phyloP scores from a whole-genome alignment of 1,140 invertebrate genomes.

The Uloborus diversus region DNA sequence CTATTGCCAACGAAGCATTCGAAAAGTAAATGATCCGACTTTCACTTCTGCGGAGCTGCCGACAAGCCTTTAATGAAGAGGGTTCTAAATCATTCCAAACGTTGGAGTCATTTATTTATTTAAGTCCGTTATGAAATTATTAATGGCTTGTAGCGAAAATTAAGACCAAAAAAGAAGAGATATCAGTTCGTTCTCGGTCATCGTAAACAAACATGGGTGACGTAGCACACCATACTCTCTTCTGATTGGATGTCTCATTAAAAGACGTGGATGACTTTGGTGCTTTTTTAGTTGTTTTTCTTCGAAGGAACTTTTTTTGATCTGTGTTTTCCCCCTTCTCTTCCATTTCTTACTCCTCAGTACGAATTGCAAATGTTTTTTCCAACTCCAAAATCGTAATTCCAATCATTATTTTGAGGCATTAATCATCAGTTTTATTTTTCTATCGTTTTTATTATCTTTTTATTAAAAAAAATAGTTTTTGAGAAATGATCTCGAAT shows the following conservation, averaged over 20 bases:
- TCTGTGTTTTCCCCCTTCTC: not conserved
- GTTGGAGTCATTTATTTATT: constrained; percentile 47
- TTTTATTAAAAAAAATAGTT: no score
- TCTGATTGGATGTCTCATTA: constrained; percentile 36
- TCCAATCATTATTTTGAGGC: no score
- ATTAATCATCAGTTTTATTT: no score
- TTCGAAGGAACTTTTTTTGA: not conserved
- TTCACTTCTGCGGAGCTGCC: not conserved
- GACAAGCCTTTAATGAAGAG: constrained; percentile 12
- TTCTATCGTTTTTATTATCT: no score
- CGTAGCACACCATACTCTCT: not conserved
- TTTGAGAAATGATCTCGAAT: no score
- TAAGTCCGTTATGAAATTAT: constrained; percentile 37
- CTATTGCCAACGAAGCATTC: no score
- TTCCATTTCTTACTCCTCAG: no score
- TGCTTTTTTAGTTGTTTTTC: not conserved
- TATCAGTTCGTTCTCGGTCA: constrained; percentile 1
- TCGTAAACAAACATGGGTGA: constrained; percentile 43
- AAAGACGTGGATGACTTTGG: not conserved
- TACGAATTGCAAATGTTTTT: no score
- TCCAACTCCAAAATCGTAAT: no score
- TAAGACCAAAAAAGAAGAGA: constrained; percentile 19
- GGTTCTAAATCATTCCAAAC: constrained; percentile 13
- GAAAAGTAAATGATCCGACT: no score
- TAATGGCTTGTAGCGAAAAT: constrained; percentile 4